Conservation (phyloP, 1,140 invertebrate genomes). For the Homalodisca vitripennis region DNA sequence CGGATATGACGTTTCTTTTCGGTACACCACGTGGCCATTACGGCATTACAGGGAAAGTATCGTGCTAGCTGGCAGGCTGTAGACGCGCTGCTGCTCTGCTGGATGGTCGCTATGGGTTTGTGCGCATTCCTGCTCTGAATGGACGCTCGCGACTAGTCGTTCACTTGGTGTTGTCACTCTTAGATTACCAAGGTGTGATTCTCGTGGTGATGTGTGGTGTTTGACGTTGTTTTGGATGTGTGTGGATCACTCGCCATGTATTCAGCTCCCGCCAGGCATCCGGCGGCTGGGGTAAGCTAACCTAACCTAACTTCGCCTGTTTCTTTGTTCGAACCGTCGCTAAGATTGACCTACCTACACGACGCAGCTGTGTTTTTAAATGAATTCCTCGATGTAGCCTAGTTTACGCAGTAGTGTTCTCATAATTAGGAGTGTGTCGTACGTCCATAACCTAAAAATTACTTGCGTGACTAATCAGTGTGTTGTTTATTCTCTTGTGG, state of each 20-base stretch:
- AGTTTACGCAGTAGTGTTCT: no score
- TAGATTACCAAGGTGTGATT: not conserved
- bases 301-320: slow-evolving; percentile 13
- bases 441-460: no score
- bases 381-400: no score
- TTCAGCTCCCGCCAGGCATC: slow-evolving; percentile 27
- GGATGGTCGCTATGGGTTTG: not conserved
- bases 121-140: slow-evolving; percentile 5
- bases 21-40: slow-evolving; percentile 34
- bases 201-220: slow-evolving; percentile 20
- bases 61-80: slow-evolving; percentile 10
- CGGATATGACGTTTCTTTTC: slow-evolving; percentile 32
- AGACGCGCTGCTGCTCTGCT: no score
- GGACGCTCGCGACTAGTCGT: not conserved
- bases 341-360: not conserved
- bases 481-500: no score
- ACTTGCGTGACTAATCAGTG: no score
- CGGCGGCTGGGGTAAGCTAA: slow-evolving; percentile 27
- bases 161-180: not conserved
- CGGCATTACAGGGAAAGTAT: slow-evolving; percentile 29
- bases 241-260: slow-evolving; percentile 20
- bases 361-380: no score
- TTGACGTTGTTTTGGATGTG: slow-evolving; percentile 15
- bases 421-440: no score
- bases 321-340: slow-evolving; percentile 21